Evolutionary conservation across 2,888 invertebrate species (phyloP).

Genomic region (Yponomeuta evonymella): DNA sequence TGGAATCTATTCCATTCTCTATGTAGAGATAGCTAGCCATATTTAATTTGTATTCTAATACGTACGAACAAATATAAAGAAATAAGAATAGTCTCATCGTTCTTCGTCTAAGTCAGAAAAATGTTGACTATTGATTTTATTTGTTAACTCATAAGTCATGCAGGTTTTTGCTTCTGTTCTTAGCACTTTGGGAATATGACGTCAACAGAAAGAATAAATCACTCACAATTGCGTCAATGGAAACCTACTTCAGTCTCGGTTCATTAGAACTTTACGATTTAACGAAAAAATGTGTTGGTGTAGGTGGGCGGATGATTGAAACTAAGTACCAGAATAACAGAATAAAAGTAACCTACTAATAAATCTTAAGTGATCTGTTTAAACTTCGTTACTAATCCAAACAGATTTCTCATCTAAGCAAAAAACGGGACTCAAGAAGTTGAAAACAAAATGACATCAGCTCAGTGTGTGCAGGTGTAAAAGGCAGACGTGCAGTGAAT

Average conservation of each 20-base stretch:
- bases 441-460: slow-evolving; percentile 25
- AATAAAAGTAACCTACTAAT: no score
- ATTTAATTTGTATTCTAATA: no score
- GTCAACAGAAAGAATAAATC: slow-evolving; percentile 12
- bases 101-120: background rate
- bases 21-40: no score
- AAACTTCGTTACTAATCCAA: slow-evolving; percentile 12
- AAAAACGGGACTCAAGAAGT: background rate
- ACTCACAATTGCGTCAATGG: slow-evolving; percentile 10
- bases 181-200: background rate
- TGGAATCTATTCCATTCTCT: no score
- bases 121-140: background rate
- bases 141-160: background rate
- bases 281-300: background rate
- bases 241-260: background rate
- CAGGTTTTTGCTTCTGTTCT: background rate
- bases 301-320: background rate
- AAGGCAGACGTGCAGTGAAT: slow-evolving; percentile 21
- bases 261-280: background rate
- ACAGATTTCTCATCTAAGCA: background rate
- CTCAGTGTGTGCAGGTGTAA: slow-evolving; percentile 23
- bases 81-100: no score
- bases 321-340: no score
- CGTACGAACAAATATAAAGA: no score
- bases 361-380: background rate